phyloP scores from a whole-genome alignment of 2,888 invertebrate genomes.

The Cephus pulcher region DNA sequence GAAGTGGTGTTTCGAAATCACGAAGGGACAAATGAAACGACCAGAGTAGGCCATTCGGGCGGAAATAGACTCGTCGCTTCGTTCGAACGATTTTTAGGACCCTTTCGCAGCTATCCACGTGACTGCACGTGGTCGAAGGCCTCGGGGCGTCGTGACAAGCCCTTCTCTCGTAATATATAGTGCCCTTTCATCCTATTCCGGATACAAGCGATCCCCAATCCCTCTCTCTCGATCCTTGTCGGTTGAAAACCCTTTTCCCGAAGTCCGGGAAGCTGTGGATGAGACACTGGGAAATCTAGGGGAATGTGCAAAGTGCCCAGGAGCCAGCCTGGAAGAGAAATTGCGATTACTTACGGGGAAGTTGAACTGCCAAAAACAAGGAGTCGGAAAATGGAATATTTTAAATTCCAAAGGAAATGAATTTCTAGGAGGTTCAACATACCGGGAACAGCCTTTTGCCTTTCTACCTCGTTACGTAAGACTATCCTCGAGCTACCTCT shows the following conservation, averaged over 20 bases:
- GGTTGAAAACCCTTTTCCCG: not conserved
- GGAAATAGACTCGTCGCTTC: not conserved
- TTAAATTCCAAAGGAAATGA: not conserved
- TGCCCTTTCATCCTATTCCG: not conserved
- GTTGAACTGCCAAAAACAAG: not conserved
- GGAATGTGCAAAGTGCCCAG: not conserved
- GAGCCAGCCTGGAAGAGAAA: not conserved
- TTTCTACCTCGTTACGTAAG: not conserved
- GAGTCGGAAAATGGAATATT: not conserved
- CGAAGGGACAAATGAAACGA: conserved; percentile 10
- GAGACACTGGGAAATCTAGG: not conserved
- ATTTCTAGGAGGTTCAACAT: not conserved
- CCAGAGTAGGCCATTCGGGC: conserved; percentile 10
- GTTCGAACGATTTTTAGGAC: not conserved
- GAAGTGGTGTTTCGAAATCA: not conserved
- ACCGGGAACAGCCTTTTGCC: not conserved
- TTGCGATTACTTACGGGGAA: not conserved
- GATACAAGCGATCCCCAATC: not conserved
- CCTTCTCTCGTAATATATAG: not conserved
- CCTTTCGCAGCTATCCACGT: not conserved
- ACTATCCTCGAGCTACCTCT: not conserved
- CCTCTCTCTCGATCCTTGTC: not conserved
- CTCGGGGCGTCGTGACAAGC: not conserved
- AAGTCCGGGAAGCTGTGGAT: not conserved
- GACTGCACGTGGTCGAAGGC: not conserved